Evolutionary conservation across 2,113 vertebrate genomes (phyloP).

Genomic region (Pithys albifrons): DNA sequence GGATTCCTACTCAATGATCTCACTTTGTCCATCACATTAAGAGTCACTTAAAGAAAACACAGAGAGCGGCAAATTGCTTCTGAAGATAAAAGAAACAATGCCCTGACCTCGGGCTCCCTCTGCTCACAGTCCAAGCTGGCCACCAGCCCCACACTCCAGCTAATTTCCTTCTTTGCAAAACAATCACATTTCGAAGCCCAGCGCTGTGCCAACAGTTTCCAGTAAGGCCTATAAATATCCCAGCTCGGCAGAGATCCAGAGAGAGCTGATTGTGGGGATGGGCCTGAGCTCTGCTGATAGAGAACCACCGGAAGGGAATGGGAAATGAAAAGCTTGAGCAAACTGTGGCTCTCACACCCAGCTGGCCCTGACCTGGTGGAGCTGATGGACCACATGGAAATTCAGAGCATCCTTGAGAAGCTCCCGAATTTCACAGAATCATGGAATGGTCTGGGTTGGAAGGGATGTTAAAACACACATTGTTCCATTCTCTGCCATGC

Average conservation of each 20-base stretch:
- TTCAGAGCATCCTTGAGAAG: not conserved
- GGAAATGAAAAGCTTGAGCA: not conserved
- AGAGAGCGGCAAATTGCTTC: conserved; percentile 41
- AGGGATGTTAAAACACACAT: not conserved
- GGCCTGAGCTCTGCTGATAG: conserved; percentile 37
- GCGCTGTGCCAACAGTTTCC: conserved; percentile 57
- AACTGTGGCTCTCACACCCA: not conserved
- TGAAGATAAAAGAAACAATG: conserved; percentile 62
- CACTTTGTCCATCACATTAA: conserved; percentile 44
- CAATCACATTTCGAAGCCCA: conserved; percentile 41
- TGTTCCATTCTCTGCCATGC: not conserved
- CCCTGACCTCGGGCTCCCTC: conserved; percentile 46
- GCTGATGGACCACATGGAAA: not conserved
- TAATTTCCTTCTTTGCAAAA: conserved; percentile 62
- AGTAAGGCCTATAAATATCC: conserved; percentile 68
- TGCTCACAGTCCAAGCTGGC: conserved; percentile 43
- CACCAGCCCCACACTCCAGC: conserved; percentile 35
- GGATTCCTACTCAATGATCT: conserved; percentile 26
- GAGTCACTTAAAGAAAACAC: conserved; percentile 21
- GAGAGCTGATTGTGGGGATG: conserved; percentile 28
- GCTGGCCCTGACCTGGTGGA: not conserved
- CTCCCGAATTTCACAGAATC: fast-evolving
- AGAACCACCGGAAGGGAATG: conserved; percentile 19
- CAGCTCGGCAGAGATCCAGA: conserved; percentile 52
- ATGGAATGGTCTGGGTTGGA: not conserved